These are phyloP conservation scores for Corythornis leucogaster DNA, from an alignment of 2,797 vertebrate species.

Conservation along the genomic window DNA sequence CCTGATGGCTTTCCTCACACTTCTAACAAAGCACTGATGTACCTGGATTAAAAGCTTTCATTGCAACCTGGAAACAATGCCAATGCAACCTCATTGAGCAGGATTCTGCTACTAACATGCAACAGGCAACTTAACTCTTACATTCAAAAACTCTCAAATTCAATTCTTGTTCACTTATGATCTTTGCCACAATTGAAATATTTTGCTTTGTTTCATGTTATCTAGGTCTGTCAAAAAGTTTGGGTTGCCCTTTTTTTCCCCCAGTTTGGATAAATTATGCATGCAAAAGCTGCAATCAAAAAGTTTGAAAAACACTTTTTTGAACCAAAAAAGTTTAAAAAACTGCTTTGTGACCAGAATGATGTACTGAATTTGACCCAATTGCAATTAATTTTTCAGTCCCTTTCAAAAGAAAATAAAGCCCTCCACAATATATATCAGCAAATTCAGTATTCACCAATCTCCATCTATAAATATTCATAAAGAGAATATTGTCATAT, in stretches of 20 bases:
- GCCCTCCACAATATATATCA: background rate
- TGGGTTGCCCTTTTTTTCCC: no score
- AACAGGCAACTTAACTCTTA: background rate
- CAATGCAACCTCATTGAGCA: background rate
- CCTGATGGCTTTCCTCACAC: background rate
- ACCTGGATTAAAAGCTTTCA: background rate
- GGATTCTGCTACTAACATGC: background rate
- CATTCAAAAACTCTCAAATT: background rate
- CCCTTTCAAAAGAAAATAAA: background rate
- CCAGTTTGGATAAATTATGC: background rate
- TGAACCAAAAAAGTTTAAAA: background rate
- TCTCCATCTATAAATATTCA: constrained; percentile 56
- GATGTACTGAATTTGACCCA: background rate
- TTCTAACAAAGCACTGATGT: background rate
- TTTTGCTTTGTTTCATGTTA: background rate
- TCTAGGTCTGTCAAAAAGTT: background rate
- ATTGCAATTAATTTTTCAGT: background rate
- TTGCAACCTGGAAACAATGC: background rate
- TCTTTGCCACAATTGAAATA: background rate
- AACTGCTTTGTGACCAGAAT: background rate
- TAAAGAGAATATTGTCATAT: background rate
- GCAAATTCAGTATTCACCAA: background rate
- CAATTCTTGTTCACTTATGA: background rate
- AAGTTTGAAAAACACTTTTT: background rate
- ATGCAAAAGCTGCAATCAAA: background rate